Base-by-base conservation (phyloP, 92 coral and sea anemone species). In the Epizoanthus illoricatus region DNA sequence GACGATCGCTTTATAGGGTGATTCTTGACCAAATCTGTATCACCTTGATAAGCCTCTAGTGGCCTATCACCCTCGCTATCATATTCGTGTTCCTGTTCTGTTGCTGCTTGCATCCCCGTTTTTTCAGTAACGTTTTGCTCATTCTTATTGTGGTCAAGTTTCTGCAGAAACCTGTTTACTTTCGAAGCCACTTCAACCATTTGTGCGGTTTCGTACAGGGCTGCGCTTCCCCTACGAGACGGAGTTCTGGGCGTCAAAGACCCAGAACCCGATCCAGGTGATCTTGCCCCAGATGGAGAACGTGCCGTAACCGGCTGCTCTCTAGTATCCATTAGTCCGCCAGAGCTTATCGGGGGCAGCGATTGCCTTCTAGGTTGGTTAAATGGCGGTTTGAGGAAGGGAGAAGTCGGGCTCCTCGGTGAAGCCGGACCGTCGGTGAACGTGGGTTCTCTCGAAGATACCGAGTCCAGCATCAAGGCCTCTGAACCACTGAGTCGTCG, bases 321-420 rank as follows among this genome's bases (percentile, higher is more conserved):
- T 23, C 65, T 76, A 13, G 55, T 23, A 33, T 69, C 85, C 47
- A 88, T 75, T 49, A 93, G 88, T 59, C 92, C 89, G 1, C 94
- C 92, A 7, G 85, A 82, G 24, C 92, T 88, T 24, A 93, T 88
- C 4, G 97, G 97, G 12, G 97, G 97, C 69, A 93, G 66, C 5
- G 97, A 93, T 45, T 90, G 97, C 28, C 97, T 76, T 57, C 97
- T 69, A 4, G 97, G 97, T 52, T 93, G 97, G 68, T 85, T 85
- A 41, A 93, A 84, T 17, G 97, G 97, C 11, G 97, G 92, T 11
- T 84, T 87, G 3, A 93, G 79, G 58, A 90, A 85, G 20, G 88
- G 87, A 0, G 92, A 85, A 4, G 92, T 86, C 24, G 93, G 91
- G 21, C 92, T 88, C 2, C 86, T 19, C 23, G 90, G 86, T 12